These are phyloP conservation scores for Eupeodes latifasciatus DNA, from an alignment of 2,888 invertebrate species.

Conservation along the genomic window DNA sequence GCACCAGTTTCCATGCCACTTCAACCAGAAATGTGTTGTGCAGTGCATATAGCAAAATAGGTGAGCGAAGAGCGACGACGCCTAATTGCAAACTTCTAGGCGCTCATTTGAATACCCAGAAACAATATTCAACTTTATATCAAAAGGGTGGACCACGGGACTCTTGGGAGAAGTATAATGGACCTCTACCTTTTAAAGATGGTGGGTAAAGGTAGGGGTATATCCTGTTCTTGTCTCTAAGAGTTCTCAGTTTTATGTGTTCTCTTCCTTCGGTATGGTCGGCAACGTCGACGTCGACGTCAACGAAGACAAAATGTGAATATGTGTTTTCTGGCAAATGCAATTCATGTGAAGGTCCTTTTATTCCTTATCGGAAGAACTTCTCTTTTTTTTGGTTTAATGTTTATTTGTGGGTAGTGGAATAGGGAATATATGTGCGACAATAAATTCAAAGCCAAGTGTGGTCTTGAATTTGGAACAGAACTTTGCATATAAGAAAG, in stretches of 20 bases:
- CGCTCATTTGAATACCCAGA: constrained; percentile 70
- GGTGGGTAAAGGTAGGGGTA: background rate
- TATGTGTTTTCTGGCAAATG: constrained; percentile 48
- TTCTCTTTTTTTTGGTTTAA: constrained; percentile 1
- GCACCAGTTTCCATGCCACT: constrained; percentile 12
- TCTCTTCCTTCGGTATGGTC: background rate
- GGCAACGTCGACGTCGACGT: background rate
- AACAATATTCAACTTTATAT: constrained; percentile 57
- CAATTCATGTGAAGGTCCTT: constrained; percentile 59
- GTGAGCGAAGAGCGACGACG: constrained; percentile 31
- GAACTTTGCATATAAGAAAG: constrained; percentile 71
- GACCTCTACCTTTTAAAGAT: background rate
- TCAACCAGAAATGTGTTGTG: background rate
- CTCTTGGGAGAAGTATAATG: background rate
- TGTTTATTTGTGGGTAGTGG: constrained; percentile 4
- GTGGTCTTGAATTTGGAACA: constrained; percentile 70
- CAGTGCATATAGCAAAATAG: constrained; percentile 38
- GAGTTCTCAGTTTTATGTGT: constrained; percentile 11
- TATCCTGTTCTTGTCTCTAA: constrained; percentile 28
- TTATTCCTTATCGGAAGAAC: constrained; percentile 42
- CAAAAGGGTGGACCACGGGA: constrained; percentile 37
- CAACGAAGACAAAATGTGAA: background rate
- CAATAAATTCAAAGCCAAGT: constrained; percentile 71
- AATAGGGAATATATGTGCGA: constrained; percentile 64
- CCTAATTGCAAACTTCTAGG: constrained; percentile 69